Conservation (phyloP, 1,140 invertebrate genomes). For the Augochlora pura region DNA sequence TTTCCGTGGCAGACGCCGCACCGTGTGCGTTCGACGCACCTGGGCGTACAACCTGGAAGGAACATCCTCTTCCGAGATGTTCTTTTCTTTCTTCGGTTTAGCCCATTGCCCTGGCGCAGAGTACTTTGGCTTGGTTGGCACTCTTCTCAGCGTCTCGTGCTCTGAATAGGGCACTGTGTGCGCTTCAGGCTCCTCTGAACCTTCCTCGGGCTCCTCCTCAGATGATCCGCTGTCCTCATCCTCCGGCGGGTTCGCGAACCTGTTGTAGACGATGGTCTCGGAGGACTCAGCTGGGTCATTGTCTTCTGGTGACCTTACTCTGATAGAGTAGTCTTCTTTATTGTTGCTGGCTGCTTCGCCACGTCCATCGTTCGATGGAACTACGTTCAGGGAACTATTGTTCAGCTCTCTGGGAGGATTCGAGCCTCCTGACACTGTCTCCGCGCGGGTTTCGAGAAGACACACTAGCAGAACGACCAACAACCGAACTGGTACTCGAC, state of each 20-base stretch:
- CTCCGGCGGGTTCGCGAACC: not conserved
- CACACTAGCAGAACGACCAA: slow-evolving; percentile 7
- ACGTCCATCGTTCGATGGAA: no score
- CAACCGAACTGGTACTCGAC: not conserved
- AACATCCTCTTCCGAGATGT: slow-evolving; percentile 81
- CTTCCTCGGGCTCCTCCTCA: slow-evolving; percentile 22
- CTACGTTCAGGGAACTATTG: not conserved
- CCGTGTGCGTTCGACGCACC: slow-evolving; percentile 83
- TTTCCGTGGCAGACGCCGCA: slow-evolving; percentile 82
- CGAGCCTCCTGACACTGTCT: not conserved
- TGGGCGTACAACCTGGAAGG: slow-evolving; percentile 85
- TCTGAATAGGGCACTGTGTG: slow-evolving; percentile 74
- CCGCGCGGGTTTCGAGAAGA: not conserved
- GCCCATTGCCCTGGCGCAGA: slow-evolving; percentile 79
- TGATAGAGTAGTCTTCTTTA: not conserved
- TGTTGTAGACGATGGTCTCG: slow-evolving; percentile 40
- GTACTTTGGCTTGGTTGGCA: slow-evolving; percentile 80
- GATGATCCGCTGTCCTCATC: not conserved
- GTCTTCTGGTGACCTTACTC: not conserved
- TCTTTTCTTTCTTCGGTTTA: slow-evolving; percentile 71
- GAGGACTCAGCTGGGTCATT: slow-evolving; percentile 9
- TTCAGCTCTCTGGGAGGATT: not conserved
- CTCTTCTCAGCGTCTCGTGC: slow-evolving; percentile 75
- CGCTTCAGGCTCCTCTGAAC: slow-evolving; percentile 56
- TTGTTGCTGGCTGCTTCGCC: no score